These are phyloP conservation scores for Drosophila chauvacae DNA, from an alignment of 1,140 invertebrate genomes.

Conservation along the genomic window DNA sequence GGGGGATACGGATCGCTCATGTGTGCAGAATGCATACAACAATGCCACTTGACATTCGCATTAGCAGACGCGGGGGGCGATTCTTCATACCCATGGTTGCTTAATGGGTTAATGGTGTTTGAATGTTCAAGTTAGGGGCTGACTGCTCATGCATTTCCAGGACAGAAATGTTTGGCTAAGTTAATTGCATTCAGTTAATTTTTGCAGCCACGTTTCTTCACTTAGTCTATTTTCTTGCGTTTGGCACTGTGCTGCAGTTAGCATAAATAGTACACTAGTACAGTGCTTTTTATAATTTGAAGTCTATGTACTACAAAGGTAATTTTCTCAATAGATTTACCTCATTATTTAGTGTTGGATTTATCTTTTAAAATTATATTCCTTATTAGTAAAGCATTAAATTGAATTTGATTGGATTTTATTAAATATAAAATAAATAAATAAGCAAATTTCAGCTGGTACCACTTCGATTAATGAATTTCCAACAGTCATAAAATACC, in stretches of 20 bases:
- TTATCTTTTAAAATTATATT: neutral
- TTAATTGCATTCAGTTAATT: neutral
- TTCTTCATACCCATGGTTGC: conserved; percentile 13
- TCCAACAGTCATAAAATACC: neutral
- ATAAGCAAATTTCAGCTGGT: neutral
- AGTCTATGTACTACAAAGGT: too few species aligned
- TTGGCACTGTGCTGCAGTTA: neutral
- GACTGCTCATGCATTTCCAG: conserved; percentile 20
- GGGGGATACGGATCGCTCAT: conserved; percentile 52
- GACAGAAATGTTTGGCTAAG: neutral
- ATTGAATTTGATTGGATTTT: neutral
- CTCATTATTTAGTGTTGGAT: neutral
- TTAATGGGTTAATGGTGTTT: conserved; percentile 47
- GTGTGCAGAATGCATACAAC: conserved; percentile 47
- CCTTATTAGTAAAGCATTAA: neutral
- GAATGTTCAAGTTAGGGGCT: conserved; percentile 24
- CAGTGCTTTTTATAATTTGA: too few species aligned
- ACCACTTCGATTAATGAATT: neutral
- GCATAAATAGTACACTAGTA: neutral
- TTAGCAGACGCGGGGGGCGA: conserved; percentile 21
- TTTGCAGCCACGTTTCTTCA: neutral
- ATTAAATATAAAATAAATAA: neutral
- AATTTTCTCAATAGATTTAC: too few species aligned
- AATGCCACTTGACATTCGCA: conserved; percentile 70
- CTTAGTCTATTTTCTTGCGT: neutral